These are phyloP conservation scores for Oxyruncus cristatus DNA, from an alignment of 2,113 vertebrate genomes.

Conservation along the genomic window DNA sequence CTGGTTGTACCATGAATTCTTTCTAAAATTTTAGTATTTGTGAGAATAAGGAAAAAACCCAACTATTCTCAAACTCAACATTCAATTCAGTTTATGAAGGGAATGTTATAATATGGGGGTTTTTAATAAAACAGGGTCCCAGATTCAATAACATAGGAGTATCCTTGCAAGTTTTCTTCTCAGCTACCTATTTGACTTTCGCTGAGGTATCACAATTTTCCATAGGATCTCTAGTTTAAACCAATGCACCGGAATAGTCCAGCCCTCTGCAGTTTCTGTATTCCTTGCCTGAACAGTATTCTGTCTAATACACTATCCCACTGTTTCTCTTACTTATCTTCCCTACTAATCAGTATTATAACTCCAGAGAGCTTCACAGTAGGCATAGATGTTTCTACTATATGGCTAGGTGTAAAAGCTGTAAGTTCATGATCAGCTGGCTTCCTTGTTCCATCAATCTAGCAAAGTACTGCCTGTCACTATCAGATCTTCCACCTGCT, in stretches of 20 bases:
- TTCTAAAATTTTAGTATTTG: neutral
- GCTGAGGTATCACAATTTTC: neutral
- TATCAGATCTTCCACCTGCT: constrained; percentile 26
- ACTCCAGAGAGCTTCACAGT: neutral
- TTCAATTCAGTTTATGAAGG: neutral
- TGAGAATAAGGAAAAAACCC: neutral
- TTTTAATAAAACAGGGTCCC: neutral
- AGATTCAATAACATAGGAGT: neutral
- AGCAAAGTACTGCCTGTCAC: neutral
- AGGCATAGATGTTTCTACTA: neutral
- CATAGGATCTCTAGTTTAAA: neutral
- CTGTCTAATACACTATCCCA: neutral
- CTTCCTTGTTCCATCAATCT: constrained; percentile 1
- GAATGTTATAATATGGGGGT: neutral
- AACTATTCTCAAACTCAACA: neutral
- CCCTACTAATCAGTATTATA: neutral
- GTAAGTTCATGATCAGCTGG: neutral
- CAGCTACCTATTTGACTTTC: neutral
- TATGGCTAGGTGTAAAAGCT: neutral
- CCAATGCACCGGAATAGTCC: neutral
- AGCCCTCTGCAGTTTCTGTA: neutral
- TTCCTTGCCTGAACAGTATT: neutral
- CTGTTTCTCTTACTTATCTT: neutral
- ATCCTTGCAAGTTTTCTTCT: neutral
- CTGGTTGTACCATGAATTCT: neutral